Evolutionary conservation across 2,113 vertebrate species (phyloP).

Genomic region (Noctilio leporinus): DNA sequence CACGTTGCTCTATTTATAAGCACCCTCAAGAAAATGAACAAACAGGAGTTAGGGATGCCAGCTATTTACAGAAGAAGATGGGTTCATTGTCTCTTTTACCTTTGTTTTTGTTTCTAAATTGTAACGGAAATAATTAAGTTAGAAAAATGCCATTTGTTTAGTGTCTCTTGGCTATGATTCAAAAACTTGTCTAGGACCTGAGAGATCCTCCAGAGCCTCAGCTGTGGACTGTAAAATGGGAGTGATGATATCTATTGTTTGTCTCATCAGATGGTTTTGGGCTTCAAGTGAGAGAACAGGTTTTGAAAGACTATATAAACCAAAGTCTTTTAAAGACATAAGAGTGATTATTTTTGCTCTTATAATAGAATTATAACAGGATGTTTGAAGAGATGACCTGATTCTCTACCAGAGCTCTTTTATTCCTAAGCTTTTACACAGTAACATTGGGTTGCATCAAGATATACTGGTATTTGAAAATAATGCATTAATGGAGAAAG

Average conservation of each 20-base stretch:
- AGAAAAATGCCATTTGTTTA: background rate
- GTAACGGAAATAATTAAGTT: background rate
- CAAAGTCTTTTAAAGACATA: background rate
- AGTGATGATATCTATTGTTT: background rate
- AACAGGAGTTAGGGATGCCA: background rate
- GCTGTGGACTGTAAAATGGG: background rate
- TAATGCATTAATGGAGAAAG: background rate
- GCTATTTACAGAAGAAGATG: background rate
- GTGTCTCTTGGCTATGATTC: background rate
- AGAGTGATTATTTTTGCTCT: background rate
- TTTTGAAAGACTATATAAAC: background rate
- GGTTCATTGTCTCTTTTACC: background rate
- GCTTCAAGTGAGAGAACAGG: background rate
- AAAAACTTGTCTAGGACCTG: background rate
- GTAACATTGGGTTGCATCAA: background rate
- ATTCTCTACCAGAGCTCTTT: background rate
- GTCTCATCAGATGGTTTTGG: background rate
- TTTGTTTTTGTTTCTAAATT: background rate
- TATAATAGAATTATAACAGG: background rate
- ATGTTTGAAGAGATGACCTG: background rate
- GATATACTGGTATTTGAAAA: background rate
- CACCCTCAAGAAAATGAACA: background rate
- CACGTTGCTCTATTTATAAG: background rate
- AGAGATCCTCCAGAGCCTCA: background rate
- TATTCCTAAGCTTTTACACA: background rate